These are phyloP conservation scores for Digitonthophagus gazella DNA, from an alignment of 2,888 invertebrate species.

Conservation along the genomic window DNA sequence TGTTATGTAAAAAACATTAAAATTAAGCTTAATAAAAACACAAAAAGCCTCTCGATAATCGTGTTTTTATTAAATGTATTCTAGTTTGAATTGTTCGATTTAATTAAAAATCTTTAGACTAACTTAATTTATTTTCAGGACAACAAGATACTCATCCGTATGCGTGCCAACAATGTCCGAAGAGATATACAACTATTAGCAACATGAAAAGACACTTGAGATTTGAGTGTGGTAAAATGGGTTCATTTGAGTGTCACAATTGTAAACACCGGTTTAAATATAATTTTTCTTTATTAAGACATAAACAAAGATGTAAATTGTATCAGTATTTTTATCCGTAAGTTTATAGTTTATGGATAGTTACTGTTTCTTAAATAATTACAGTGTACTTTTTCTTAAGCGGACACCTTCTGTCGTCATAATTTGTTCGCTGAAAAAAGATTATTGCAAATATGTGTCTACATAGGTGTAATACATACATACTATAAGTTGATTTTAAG, in stretches of 20 bases:
- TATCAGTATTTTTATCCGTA: background rate
- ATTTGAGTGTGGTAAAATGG: constrained; percentile 31
- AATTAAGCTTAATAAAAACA: no score
- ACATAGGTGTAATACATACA: no score
- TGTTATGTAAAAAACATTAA: background rate
- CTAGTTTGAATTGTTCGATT: background rate
- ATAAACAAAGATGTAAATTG: constrained; percentile 6
- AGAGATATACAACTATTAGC: constrained; percentile 29
- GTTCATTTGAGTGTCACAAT: constrained; percentile 27
- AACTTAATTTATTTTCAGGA: constrained; percentile 18
- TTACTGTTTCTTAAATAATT: no score
- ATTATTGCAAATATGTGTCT: no score
- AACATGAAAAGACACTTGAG: constrained; percentile 30
- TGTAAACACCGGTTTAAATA: constrained; percentile 19
- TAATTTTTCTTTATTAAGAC: constrained; percentile 4
- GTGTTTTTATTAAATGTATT: no score
- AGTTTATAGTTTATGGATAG: no score
- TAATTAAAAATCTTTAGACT: constrained; percentile 2
- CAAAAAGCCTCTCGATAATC: no score
- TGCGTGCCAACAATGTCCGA: constrained; percentile 19
- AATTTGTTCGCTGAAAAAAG: no score
- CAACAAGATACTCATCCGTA: background rate
- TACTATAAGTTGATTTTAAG: no score
- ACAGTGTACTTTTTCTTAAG: no score
- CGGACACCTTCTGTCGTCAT: no score